Percentiles rank a stretch among this genome's conserved stretches.
phyloP scores from a whole-genome alignment of 2,113 vertebrate genomes.

The Rhynchopsitta pachyrhyncha region DNA sequence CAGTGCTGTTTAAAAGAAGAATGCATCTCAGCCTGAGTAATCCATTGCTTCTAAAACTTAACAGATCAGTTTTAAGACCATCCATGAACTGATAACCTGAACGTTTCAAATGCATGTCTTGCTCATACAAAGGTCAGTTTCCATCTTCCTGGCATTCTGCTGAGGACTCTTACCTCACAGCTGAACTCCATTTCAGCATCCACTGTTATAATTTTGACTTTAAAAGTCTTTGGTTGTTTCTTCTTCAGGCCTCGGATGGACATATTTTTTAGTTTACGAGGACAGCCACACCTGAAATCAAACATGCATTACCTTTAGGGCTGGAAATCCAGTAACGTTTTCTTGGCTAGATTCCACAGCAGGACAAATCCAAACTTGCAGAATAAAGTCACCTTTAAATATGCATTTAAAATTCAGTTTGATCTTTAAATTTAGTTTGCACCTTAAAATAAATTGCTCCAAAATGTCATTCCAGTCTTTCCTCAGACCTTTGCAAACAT shows the following conservation, averaged over 20 bases:
- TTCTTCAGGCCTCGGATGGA: constrained; percentile 91
- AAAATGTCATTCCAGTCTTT: not conserved
- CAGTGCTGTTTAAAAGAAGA: not conserved
- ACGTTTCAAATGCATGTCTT: not conserved
- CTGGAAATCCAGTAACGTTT: not conserved
- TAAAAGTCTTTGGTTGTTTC: constrained; percentile 92
- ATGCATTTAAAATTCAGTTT: not conserved
- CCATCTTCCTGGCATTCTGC: not conserved
- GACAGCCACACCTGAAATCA: constrained; percentile 38
- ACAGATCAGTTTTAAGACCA: not conserved
- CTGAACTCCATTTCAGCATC: constrained; percentile 94
- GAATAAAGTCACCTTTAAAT: not conserved
- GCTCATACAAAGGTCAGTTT: not conserved
- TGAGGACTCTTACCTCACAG: constrained; percentile 82
- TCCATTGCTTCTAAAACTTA: not conserved
- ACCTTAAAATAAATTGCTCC: not conserved
- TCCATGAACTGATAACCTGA: not conserved
- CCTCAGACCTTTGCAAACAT: not conserved
- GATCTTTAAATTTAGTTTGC: not conserved
- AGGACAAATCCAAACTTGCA: not conserved
- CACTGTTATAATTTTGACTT: constrained; percentile 91
- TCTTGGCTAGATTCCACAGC: not conserved
- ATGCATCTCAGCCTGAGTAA: not conserved
- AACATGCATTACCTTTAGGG: not conserved
- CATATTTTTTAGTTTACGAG: constrained; percentile 71